These are phyloP conservation scores for Epiperipatus broadwayi DNA, from an alignment of 2,888 invertebrate genomes.

Conservation along the genomic window DNA sequence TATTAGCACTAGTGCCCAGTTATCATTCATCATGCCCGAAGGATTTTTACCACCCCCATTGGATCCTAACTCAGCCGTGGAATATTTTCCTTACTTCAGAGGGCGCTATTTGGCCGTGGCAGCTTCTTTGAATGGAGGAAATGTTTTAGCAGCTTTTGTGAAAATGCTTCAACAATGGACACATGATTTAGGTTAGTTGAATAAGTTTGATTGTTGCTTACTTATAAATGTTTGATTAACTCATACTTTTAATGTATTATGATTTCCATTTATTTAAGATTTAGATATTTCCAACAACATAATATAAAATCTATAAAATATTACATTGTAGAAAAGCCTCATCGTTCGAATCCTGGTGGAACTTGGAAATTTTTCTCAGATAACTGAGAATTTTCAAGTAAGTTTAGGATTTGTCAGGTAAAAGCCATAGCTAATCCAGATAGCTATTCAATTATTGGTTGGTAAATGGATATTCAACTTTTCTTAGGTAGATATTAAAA, in stretches of 20 bases:
- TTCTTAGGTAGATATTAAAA: too few relatives aligned
- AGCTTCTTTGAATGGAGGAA: slow-evolving; percentile 67
- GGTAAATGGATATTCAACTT: too few relatives aligned
- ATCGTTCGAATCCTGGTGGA: too few relatives aligned
- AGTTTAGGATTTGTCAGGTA: too few relatives aligned
- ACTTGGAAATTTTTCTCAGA: too few relatives aligned
- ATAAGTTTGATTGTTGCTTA: too few relatives aligned
- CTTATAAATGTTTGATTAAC: neutral
- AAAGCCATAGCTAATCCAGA: too few relatives aligned
- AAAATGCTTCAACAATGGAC: slow-evolving; percentile 57
- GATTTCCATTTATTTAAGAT: neutral
- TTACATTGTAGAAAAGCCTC: too few relatives aligned
- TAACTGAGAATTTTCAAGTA: too few relatives aligned
- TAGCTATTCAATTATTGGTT: too few relatives aligned
- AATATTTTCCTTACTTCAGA: slow-evolving; percentile 56
- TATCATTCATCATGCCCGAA: slow-evolving; percentile 37
- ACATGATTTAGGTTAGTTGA: slow-evolving; percentile 41
- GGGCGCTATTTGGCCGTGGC: slow-evolving; percentile 56
- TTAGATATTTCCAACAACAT: too few relatives aligned
- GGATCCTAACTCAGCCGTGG: slow-evolving; percentile 33
- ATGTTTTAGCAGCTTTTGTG: slow-evolving; percentile 58
- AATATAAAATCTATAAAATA: too few relatives aligned
- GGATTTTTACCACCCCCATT: slow-evolving; percentile 19
- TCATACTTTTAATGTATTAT: slow-evolving; percentile 1
- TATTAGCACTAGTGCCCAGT: slow-evolving; percentile 68